Conservation (phyloP, 2,797 vertebrate genomes). For the Vespertilio murinus region DNA sequence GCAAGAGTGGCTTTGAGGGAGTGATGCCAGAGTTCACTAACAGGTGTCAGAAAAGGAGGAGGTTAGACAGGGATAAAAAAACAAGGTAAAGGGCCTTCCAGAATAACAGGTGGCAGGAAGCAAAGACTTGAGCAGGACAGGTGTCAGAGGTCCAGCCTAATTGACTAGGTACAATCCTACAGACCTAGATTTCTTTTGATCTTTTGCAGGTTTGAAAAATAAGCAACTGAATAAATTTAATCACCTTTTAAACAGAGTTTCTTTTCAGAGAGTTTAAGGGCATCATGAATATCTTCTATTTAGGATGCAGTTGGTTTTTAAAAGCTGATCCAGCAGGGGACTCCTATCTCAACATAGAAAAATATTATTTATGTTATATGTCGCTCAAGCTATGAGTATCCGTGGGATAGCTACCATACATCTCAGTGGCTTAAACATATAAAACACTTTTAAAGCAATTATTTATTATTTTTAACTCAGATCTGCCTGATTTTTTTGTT, state of each 20-base stretch:
- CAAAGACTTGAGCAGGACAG: not conserved
- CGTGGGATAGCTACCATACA: not conserved
- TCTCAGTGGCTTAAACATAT: not conserved
- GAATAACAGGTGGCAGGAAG: not conserved
- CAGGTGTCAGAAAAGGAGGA: not conserved
- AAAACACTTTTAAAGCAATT: not conserved
- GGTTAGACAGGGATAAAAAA: not conserved
- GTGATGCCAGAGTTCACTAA: not conserved
- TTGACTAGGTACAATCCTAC: accelerated
- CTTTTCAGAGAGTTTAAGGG: constrained; percentile 21
- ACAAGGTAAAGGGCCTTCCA: not conserved
- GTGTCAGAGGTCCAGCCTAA: not conserved
- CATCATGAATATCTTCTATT: not conserved
- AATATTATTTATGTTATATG: not conserved
- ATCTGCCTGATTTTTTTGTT: not conserved
- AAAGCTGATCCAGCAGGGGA: not conserved
- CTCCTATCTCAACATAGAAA: not conserved
- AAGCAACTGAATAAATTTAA: not conserved
- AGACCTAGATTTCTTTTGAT: not conserved
- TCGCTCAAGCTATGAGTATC: not conserved
- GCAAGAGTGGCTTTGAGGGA: not conserved
- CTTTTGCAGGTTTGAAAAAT: not conserved
- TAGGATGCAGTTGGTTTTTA: not conserved
- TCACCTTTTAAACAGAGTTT: not conserved
- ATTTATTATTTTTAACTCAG: not conserved